phyloP scores from a whole-genome alignment of 2,888 invertebrate genomes.

The Eristalis arbustorum region DNA sequence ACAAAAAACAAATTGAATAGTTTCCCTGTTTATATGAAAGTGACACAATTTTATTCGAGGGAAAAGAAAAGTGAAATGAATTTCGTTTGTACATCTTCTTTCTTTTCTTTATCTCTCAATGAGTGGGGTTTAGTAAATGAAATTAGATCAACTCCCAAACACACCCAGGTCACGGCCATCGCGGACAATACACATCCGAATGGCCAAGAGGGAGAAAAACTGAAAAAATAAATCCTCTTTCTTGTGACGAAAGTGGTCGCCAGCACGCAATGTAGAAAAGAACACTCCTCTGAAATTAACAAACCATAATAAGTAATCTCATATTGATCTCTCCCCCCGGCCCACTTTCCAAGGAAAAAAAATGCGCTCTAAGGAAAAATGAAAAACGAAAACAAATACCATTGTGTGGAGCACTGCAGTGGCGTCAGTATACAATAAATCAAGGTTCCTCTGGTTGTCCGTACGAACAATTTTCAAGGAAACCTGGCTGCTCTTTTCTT shows the following conservation, averaged over 20 bases:
- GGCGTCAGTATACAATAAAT: neutral
- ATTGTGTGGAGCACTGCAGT: neutral
- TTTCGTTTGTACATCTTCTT: neutral
- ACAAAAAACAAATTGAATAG: neutral
- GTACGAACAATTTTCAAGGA: conserved; percentile 20
- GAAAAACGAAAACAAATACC: conserved; percentile 4
- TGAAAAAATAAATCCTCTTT: conserved; percentile 29
- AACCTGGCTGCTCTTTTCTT: neutral
- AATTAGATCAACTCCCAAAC: conserved; percentile 52
- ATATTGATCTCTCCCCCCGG: conserved; percentile 37
- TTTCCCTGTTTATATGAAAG: neutral
- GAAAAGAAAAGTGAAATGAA: conserved; percentile 40
- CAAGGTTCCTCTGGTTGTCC: conserved; percentile 31
- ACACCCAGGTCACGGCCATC: conserved; percentile 54
- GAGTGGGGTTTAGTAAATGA: conserved; percentile 48
- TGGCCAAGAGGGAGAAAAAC: conserved; percentile 12
- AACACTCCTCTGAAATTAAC: conserved; percentile 44
- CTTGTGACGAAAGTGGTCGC: conserved; percentile 17
- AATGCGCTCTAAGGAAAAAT: conserved; percentile 2
- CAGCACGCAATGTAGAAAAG: conserved; percentile 44
- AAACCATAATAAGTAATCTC: conserved; percentile 28
- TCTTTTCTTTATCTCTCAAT: conserved; percentile 17
- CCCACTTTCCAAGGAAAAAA: conserved; percentile 6
- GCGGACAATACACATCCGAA: conserved; percentile 10
- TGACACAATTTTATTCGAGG: conserved; percentile 9